Evolutionary conservation across 2,888 invertebrate genomes (phyloP), one percentile per base, ranked within the genome.

Genomic region (Drosophila anomelani): DNA sequence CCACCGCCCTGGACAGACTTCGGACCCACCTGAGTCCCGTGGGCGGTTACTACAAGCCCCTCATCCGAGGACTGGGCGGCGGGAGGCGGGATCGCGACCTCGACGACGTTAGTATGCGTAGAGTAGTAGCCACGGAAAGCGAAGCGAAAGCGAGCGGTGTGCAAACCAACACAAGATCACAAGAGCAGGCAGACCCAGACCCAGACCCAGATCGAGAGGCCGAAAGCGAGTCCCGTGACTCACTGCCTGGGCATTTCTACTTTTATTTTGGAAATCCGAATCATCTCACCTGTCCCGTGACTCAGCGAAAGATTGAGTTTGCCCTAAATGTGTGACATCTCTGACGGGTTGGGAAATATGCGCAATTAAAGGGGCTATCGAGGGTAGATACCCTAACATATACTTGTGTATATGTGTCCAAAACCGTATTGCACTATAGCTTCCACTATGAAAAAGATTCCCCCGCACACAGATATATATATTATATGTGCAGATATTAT

Each of bases 11-110:
- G 61, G 92, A 92, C 90, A 91, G 93, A 56, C 79, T 92, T 71
- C 90, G 92, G 62, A 91, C 90, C 64, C 92, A 93, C 83, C 78
- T 93, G 34, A 93, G 92, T 78, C 93, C 93, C 46, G 91, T 92
- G 36, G 87, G 85, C 43, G 85, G 92, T 29, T 93, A 93, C 82
- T 93, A 93, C 77, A 93, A 92, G 79, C 92, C 93, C 13, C 69
- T 92, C 57, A 90, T 92, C 82, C 90, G 92, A 34, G 91, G 92
- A 36, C 88, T 92, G 76, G 90, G 88, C 23, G 85, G 88, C 69
- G 90, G 90, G 12, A 91, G 93, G 46, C 85, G 89, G 7, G 89
- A 88, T 13, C 74, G 74, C 15, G 74, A 73, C 32, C 71, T 76
- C 36, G 90, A 91, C 70, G 92, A 91, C 82, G 92, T 92, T 91